These are phyloP conservation scores for Aplysia californica DNA, from an alignment of 1,140 invertebrate genomes.

Conservation along the genomic window DNA sequence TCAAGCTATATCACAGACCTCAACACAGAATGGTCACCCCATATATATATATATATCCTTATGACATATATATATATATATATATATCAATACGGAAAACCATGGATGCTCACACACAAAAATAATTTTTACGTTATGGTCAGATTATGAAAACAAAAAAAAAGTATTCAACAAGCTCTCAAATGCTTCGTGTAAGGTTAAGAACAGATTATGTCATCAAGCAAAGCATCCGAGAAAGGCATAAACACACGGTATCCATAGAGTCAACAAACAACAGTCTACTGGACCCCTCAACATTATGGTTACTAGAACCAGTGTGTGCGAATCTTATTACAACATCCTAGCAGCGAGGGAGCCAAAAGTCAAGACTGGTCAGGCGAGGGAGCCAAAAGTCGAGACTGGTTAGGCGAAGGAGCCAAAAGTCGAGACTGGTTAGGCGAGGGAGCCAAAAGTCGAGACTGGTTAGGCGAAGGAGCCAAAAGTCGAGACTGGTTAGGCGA, in stretches of 20 bases:
- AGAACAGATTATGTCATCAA: no score
- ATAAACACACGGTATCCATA: background rate
- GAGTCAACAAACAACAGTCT: background rate
- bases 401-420: no score
- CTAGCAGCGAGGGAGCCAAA: no score
- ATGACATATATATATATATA: background rate
- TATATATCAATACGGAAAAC: background rate
- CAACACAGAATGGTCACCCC: background rate
- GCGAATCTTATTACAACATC: no score
- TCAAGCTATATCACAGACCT: background rate
- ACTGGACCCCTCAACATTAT: background rate
- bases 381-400: no score
- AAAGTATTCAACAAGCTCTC: background rate
- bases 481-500: no score
- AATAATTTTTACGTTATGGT: background rate
- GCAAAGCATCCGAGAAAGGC: background rate
- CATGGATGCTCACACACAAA: background rate
- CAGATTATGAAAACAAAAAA: background rate
- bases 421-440: no score
- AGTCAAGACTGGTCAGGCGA: no score
- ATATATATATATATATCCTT: background rate
- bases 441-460: no score
- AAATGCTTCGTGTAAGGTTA: no score
- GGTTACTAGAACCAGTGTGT: no score
- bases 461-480: no score